Evolutionary conservation across 2,888 invertebrate genomes (phyloP).

Genomic region (Graphium colonna): DNA sequence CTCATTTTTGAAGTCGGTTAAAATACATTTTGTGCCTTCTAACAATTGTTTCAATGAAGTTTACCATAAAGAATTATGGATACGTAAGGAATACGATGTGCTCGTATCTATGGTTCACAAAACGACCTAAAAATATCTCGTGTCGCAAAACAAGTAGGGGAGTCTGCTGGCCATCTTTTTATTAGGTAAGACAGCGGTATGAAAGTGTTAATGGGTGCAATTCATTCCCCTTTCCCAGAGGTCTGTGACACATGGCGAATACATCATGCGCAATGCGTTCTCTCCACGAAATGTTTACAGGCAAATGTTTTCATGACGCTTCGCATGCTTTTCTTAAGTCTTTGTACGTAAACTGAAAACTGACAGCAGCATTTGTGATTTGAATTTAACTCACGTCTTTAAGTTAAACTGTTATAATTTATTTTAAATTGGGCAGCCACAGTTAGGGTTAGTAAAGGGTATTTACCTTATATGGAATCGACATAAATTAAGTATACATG

Average conservation of each 20-base stretch:
- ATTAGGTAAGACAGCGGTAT: constrained; percentile 33
- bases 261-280: constrained; percentile 22
- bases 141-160: not conserved
- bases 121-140: not conserved
- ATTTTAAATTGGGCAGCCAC: no score
- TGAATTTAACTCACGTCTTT: no score
- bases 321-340: not conserved
- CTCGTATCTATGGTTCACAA: not conserved
- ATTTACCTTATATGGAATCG: no score
- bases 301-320: constrained; percentile 2
- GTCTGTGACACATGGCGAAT: constrained; percentile 38
- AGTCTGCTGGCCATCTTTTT: constrained; percentile 32
- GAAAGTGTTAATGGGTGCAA: constrained; percentile 52
- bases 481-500: no score
- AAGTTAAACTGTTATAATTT: no score
- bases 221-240: constrained; percentile 52
- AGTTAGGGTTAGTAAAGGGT: no score
- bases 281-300: constrained; percentile 18
- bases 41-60: no score
- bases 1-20: no score
- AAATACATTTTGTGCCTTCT: no score
- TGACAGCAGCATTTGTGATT: no score
- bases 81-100: no score
- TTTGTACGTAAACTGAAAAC: not conserved
- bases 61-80: no score